Evolutionary conservation across 2,888 invertebrate genomes (phyloP).

Genomic region (Hydraecia micacea): DNA sequence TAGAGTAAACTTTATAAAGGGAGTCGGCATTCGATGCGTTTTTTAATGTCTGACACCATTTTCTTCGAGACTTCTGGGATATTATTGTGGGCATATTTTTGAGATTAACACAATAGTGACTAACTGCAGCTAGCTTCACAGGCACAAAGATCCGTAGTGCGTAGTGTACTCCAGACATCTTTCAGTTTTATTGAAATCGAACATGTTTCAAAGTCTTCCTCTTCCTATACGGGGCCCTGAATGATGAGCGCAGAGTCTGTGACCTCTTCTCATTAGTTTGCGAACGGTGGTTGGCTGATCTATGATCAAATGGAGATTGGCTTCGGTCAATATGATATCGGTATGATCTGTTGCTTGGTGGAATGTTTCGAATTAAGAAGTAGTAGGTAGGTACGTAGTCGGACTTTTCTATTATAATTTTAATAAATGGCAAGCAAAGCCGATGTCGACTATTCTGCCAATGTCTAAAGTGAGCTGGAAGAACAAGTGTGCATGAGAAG

Average conservation of each 20-base stretch:
- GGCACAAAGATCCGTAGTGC: slow-evolving; percentile 15
- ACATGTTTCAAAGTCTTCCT: slow-evolving; percentile 16
- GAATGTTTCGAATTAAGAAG: neutral
- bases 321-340: slow-evolving; percentile 3
- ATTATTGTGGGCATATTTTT: neutral
- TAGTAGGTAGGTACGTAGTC: too few relatives aligned
- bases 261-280: slow-evolving; percentile 20
- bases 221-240: slow-evolving; percentile 10
- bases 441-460: too few relatives aligned
- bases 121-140: slow-evolving; percentile 40
- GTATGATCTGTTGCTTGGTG: neutral
- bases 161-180: neutral
- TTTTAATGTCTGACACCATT: neutral
- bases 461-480: too few relatives aligned
- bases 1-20: neutral
- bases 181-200: slow-evolving; percentile 13
- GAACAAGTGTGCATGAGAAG: too few relatives aligned
- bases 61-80: neutral
- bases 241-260: slow-evolving; percentile 6
- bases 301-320: slow-evolving; percentile 38
- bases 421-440: too few relatives aligned
- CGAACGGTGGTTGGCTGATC: slow-evolving; percentile 22
- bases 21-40: neutral
- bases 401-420: too few relatives aligned
- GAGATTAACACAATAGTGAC: slow-evolving; percentile 16